Base-by-base conservation (phyloP, 2,888 invertebrate genomes). In the Operophtera brumata region DNA sequence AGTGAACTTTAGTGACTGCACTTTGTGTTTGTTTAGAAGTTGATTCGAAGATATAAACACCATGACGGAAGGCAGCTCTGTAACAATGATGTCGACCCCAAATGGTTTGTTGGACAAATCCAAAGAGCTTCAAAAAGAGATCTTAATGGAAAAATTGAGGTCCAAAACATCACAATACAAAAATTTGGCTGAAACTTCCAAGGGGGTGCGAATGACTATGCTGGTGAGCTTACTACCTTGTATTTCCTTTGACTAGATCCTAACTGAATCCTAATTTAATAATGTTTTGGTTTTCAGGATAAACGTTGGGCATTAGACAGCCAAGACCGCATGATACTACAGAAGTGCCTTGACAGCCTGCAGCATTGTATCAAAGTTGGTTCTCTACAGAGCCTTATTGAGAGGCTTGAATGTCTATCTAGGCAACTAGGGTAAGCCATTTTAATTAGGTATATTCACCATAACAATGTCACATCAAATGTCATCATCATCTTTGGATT, bases 351-450 rank as follows among this genome's bases (percentile, higher is more conserved):
- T 61, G 98, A 98, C 78, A 96, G 96, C 54, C 91, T 98, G 67
- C 98, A 98, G 75, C 96, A 97, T 82, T 97, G 96, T 58, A 97
- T 98, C 65, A 97, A 97, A 92, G 96, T 98, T 1, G 96, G 95
- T 56, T 96, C 96, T 0, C 89, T 97, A 44, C 96, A 97, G 77
- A 96, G 97, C 40, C 94, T 98, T 88, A 95, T 98, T 32, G 98
- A 98, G 78, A 92, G 98, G 59, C 90, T 98, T 55, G 97, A 98
- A 80, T 96, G 96, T 82, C 93, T 98, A 44, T 96, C 97, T 0
- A 91, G 98, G 51, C 97, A 98, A 80, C 91, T 97, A 59, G 97
- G 97, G 92, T 95, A 86, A 79, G 85, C 44, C 35, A 14, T 39
- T 35, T 28, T 11, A 20, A 35, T 13, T n/a, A 75, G 2, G 20